Conservation (phyloP, 1,140 invertebrate genomes). For the Dreissena polymorpha region DNA sequence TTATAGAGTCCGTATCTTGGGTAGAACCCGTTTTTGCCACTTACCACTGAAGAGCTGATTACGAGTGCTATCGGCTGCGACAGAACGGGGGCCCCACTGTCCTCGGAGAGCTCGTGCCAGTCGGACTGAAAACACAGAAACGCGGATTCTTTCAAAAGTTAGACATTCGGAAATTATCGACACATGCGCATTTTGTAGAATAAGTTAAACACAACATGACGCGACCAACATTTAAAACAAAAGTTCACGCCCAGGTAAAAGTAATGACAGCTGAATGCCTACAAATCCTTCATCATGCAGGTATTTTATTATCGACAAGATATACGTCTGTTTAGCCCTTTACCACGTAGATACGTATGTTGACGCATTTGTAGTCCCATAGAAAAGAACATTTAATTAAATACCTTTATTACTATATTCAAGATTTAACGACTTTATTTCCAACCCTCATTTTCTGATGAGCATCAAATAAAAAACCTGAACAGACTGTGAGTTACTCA, state of each 20-base stretch:
- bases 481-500: no score
- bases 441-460: no score
- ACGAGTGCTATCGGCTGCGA: constrained; percentile 47
- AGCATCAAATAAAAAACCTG: no score
- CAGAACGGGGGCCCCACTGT: constrained; percentile 27
- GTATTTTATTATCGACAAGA: no score
- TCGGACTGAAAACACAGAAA: constrained; percentile 15
- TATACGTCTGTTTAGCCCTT: no score
- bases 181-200: not conserved
- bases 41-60: constrained; percentile 15
- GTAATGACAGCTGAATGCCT: not conserved
- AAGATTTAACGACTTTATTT: no score
- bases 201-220: not conserved
- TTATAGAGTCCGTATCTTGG: no score
- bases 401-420: no score
- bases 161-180: not conserved
- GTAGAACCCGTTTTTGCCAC: not conserved
- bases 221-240: not conserved
- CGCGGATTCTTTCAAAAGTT: not conserved
- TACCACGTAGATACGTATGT: no score
- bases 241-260: not conserved
- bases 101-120: constrained; percentile 51
- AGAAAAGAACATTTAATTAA: no score
- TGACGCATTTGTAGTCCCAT: no score
- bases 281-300: not conserved